phyloP scores from a whole-genome alignment of 2,113 vertebrate genomes.

The Felis chaus region DNA sequence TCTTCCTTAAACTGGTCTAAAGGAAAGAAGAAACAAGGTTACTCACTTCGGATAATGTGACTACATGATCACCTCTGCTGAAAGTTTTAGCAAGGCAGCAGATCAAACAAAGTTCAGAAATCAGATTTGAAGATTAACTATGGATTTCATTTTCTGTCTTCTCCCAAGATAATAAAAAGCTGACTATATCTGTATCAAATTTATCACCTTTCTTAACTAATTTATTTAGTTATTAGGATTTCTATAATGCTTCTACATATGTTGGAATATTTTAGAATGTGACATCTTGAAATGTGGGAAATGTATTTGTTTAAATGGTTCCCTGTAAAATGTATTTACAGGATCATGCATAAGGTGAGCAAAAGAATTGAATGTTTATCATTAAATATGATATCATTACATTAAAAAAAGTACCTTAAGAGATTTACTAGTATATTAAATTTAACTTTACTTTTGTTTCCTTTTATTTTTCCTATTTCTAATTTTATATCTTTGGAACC shows the following conservation, averaged over 20 bases:
- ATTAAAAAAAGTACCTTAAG: not conserved
- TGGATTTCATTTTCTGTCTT: constrained; percentile 22
- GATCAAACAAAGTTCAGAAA: not conserved
- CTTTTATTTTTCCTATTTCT: not conserved
- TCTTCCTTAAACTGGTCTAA: not conserved
- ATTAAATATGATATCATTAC: not conserved
- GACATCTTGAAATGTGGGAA: not conserved
- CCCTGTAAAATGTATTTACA: not conserved
- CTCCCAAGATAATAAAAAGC: not conserved
- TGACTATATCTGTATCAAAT: not conserved
- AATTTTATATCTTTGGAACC: not conserved
- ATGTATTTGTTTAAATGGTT: not conserved
- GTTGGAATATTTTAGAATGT: not conserved
- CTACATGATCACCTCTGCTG: not conserved
- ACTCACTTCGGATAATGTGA: not conserved
- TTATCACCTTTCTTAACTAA: not conserved
- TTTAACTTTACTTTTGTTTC: not conserved
- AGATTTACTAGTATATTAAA: not conserved
- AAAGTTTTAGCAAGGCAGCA: not conserved
- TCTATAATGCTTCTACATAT: not conserved
- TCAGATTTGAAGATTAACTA: not conserved
- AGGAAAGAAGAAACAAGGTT: not conserved
- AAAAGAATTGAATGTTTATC: not conserved
- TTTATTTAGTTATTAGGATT: not conserved
- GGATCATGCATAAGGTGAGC: not conserved